These are phyloP conservation scores for Sebastes variabilis DNA, from an alignment of 2,797 vertebrate genomes.

Conservation along the genomic window DNA sequence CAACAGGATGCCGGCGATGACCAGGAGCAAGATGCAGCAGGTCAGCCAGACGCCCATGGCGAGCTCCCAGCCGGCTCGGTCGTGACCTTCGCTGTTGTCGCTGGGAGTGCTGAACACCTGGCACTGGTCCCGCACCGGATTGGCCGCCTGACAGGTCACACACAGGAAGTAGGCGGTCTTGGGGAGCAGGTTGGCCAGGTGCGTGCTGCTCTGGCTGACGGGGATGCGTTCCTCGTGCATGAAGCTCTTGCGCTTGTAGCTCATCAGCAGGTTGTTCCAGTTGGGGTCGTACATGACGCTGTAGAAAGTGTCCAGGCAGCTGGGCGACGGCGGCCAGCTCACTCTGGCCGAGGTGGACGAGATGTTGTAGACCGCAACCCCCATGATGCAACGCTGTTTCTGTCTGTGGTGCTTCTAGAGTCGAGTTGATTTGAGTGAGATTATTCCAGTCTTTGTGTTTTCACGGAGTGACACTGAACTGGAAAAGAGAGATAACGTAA, in stretches of 20 bases:
- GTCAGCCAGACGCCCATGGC: constrained; percentile 89
- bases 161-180: constrained; percentile 90
- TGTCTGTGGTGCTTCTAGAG: not conserved
- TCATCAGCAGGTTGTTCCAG: constrained; percentile 87
- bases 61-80: constrained; percentile 84
- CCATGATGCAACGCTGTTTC: constrained; percentile 73
- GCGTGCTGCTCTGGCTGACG: constrained; percentile 82
- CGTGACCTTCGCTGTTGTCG: constrained; percentile 60
- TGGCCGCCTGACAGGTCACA: constrained; percentile 89
- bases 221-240: constrained; percentile 89
- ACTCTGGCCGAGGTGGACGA: constrained; percentile 85
- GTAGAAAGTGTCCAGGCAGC: constrained; percentile 89
- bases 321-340: constrained; percentile 83
- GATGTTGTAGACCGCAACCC: constrained; percentile 85
- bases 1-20: constrained; percentile 84
- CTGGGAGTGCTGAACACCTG: constrained; percentile 86
- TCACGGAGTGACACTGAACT: not conserved
- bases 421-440: not conserved
- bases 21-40: constrained; percentile 86
- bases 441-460: not conserved
- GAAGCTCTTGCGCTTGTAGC: constrained; percentile 87
- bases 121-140: constrained; percentile 88
- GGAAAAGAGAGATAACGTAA: not conserved
- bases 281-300: constrained; percentile 92
- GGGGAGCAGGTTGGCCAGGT: constrained; percentile 86